Percentiles rank a stretch among this genome's conserved stretches.
Evolutionary conservation across 2,797 vertebrate genomes (phyloP).

Genomic region (Jordanella pulchra): DNA sequence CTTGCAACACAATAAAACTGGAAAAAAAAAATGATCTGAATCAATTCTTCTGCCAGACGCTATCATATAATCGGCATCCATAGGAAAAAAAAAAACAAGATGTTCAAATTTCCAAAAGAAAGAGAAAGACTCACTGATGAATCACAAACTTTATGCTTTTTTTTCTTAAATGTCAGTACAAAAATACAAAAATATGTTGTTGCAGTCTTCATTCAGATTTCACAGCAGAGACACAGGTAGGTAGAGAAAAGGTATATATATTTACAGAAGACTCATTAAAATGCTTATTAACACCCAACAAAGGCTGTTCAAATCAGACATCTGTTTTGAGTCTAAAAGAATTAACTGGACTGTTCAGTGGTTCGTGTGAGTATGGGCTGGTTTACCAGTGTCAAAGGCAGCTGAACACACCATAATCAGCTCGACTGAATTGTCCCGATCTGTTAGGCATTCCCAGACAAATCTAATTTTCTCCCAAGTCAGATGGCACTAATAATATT

Average conservation of each 20-base stretch:
- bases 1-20: neutral
- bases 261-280: slow-evolving; percentile 69
- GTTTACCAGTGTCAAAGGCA: slow-evolving; percentile 29
- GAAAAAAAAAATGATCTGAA: neutral
- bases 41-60: slow-evolving; percentile 2
- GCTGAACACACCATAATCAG: slow-evolving; percentile 24
- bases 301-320: slow-evolving; percentile 25
- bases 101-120: neutral
- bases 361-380: slow-evolving; percentile 7
- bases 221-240: slow-evolving; percentile 79
- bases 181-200: slow-evolving; percentile 85
- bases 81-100: neutral
- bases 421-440: slow-evolving; percentile 30
- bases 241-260: slow-evolving; percentile 61
- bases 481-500: slow-evolving; percentile 41
- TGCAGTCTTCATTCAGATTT: slow-evolving; percentile 74
- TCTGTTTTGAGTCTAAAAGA: slow-evolving; percentile 41
- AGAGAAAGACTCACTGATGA: slow-evolving; percentile 43
- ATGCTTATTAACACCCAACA: slow-evolving; percentile 23
- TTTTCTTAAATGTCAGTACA: slow-evolving; percentile 77
- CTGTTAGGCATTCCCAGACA: slow-evolving; percentile 56
- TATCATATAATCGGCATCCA: slow-evolving; percentile 2
- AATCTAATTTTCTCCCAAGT: slow-evolving; percentile 52
- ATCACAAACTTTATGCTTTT: slow-evolving; percentile 76
- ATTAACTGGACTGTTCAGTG: slow-evolving; percentile 15